Base-by-base conservation (phyloP, 1,140 invertebrate genomes). In the Drosophila malerkotliana region DNA sequence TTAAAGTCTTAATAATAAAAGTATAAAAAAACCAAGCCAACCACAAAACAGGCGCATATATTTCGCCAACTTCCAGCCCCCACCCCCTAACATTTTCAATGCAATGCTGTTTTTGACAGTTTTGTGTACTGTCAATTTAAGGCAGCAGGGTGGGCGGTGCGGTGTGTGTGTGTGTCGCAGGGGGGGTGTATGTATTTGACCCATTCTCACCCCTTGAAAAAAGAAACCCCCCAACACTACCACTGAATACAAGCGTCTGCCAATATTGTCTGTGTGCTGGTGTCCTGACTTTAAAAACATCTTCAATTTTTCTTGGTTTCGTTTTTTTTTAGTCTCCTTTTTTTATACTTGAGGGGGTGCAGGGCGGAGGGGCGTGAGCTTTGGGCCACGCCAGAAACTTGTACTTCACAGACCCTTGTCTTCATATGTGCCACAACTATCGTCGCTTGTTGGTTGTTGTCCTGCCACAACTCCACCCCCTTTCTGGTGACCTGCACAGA, bases 321-420 rank as follows among this genome's bases (percentile, higher is more conserved):
- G 14, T 39, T 60, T 55, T 73, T 63, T 74, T 52, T 48, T 57
- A 32, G 39, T 54, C 26, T 26, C 1, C 18, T 45, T 28, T 58
- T 37, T 34, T 51, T 52, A 44, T 49, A 7, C 7, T 30, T 34
- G 28, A n/a, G 26, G 4, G n/a, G 21, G 44, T 8, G 6, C 3
- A 47, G 18, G 10, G 2, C 6, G 3, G 7, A 3, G 51, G 48
- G n/a, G 2, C 15, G 14, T 53, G 55, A 41, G 45, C 56, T 53
- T 62, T 63, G 62, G 55, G 81, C 81, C 55, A 67, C 77, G 82
- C 77, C 81, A 85, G 81, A 81, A 85, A 81, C 82, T 87, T 85
- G 82, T 85, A 87, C 87, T 87, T 87, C 82, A 87, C 82, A 85
- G 82, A 85, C 82, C 82, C 82, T 85, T 87, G 82, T 85, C 82